Conservation (phyloP, 2,888 invertebrate genomes). For the Aleiodes testaceus region DNA sequence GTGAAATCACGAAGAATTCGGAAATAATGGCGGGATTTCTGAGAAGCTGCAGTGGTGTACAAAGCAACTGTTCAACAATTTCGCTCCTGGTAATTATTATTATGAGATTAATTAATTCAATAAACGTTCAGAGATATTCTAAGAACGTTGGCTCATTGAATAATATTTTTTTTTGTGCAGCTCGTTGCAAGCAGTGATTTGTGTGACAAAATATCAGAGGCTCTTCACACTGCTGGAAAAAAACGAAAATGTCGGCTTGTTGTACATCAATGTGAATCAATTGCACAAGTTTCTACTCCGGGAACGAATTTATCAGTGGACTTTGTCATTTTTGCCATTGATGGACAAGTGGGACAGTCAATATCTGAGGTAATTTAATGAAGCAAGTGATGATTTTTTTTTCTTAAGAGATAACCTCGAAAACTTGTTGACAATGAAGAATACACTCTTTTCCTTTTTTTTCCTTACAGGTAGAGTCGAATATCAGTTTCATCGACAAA, state of each 20-base stretch:
- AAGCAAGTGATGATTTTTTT: neutral
- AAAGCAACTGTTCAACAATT: slow-evolving; percentile 54
- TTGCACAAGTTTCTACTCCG: slow-evolving; percentile 55
- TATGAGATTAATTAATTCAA: slow-evolving; percentile 18
- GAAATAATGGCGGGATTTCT: slow-evolving; percentile 61
- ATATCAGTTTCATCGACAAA: slow-evolving; percentile 61
- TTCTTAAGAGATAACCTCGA: slow-evolving; percentile 42
- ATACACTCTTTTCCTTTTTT: neutral
- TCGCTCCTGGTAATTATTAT: slow-evolving; percentile 60
- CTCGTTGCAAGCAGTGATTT: slow-evolving; percentile 62
- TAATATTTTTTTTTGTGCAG: slow-evolving; percentile 50
- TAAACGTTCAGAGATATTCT: neutral
- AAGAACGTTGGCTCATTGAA: neutral
- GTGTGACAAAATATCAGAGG: slow-evolving; percentile 60
- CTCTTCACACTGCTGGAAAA: slow-evolving; percentile 57
- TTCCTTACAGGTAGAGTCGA: slow-evolving; percentile 59
- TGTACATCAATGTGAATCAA: slow-evolving; percentile 65
- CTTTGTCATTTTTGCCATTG: slow-evolving; percentile 66
- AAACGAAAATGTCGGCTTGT: slow-evolving; percentile 56
- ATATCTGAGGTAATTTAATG: slow-evolving; percentile 58
- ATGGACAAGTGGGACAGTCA: slow-evolving; percentile 57
- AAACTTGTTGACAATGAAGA: neutral
- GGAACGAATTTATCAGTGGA: slow-evolving; percentile 60
- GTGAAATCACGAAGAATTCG: too few species aligned
- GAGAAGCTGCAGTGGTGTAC: slow-evolving; percentile 52